Evolutionary conservation across 2,113 vertebrate genomes (phyloP).

Genomic region (Atractosteus spatula): DNA sequence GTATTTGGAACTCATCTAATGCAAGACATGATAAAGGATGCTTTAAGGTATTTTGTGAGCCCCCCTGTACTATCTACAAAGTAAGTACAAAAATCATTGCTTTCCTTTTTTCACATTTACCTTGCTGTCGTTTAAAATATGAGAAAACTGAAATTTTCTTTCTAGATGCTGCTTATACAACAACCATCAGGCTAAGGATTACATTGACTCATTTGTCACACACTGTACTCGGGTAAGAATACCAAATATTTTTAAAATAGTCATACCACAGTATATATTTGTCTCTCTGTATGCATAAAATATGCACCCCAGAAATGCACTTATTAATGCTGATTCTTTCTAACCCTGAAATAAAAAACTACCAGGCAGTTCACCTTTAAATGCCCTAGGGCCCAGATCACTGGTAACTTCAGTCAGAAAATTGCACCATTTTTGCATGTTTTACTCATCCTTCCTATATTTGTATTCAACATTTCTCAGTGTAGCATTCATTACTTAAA

Average conservation of each 20-base stretch:
- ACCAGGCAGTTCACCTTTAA: no score
- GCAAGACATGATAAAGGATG: slow-evolving; percentile 99
- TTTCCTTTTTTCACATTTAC: background rate
- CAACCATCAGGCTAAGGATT: slow-evolving; percentile 97
- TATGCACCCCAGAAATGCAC: no score
- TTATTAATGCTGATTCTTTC: no score
- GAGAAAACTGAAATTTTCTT: slow-evolving; percentile 22
- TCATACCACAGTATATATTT: background rate
- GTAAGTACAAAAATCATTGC: slow-evolving; percentile 65
- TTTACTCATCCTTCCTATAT: no score
- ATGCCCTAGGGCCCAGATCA: no score
- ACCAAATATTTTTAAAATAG: background rate
- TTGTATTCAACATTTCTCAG: no score
- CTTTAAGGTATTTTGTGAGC: slow-evolving; percentile 91
- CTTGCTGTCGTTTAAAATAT: background rate
- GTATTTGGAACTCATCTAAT: slow-evolving; percentile 96
- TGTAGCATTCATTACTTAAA: no score
- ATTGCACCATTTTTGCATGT: no score
- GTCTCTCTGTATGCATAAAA: background rate
- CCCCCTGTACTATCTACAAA: slow-evolving; percentile 95
- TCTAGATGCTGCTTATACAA: slow-evolving; percentile 93
- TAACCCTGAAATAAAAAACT: no score
- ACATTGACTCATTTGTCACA: slow-evolving; percentile 96
- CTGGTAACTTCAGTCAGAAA: no score
- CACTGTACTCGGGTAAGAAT: slow-evolving; percentile 88